Percentiles rank a stretch among this genome's conserved stretches.
phyloP scores from a whole-genome alignment of 2,888 invertebrate genomes.

The Belgica antarctica region DNA sequence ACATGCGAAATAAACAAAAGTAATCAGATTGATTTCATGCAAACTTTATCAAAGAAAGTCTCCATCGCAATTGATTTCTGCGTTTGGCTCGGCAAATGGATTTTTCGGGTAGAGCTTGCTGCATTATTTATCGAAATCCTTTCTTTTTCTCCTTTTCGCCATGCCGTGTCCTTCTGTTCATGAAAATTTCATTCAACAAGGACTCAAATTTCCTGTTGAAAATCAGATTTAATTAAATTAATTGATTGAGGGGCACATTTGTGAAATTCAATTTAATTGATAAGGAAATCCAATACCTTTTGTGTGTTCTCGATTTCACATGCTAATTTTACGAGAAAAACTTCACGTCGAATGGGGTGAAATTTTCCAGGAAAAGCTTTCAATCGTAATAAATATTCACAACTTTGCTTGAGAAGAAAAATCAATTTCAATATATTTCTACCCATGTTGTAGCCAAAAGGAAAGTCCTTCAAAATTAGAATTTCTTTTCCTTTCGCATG shows the following conservation, averaged over 20 bases:
- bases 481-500: neutral
- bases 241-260: slow-evolving; percentile 34
- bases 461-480: slow-evolving; percentile 26
- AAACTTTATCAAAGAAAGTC: neutral
- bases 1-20: neutral
- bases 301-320: slow-evolving; percentile 28
- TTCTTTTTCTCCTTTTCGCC: neutral
- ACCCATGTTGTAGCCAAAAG: slow-evolving; percentile 34
- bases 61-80: slow-evolving; percentile 12
- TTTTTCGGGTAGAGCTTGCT: slow-evolving; percentile 22
- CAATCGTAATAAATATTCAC: slow-evolving; percentile 10
- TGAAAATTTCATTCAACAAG: slow-evolving; percentile 42
- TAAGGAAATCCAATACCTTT: slow-evolving; percentile 3
- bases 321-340: slow-evolving; percentile 31
- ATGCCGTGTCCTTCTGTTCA: slow-evolving; percentile 20
- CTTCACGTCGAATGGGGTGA: neutral
- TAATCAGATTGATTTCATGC: neutral
- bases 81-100: neutral
- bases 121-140: slow-evolving; percentile 39
- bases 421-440: slow-evolving; percentile 39
- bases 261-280: slow-evolving; percentile 34
- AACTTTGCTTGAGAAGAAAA: neutral
- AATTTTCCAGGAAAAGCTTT: slow-evolving; percentile 2
- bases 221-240: slow-evolving; percentile 43
- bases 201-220: slow-evolving; percentile 41